Evolutionary conservation across 2,888 invertebrate species (phyloP), one percentile per base, ranked within the genome.

Genomic region (Dichetophora obliterata): DNA sequence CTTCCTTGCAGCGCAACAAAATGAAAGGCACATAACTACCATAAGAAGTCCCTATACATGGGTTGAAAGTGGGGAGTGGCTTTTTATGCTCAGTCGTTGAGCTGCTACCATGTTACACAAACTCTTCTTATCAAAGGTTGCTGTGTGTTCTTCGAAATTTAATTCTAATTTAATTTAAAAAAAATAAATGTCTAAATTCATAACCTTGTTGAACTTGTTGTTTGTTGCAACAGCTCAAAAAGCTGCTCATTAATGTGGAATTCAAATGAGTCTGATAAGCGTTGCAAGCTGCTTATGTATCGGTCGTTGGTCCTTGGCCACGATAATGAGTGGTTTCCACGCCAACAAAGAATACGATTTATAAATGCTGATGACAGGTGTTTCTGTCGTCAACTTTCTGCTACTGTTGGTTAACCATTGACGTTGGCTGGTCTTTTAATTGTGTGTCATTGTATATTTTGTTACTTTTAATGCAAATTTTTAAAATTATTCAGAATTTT

Each of bases 241-340:
- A 61, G 72, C 14, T 63, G 63, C 73, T 73, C 63, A 73, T 73
- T 73, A 73, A 52, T 73, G 63, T 48, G 48, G 63, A 65, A 73
- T 63, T 63, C 27, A 24, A 48, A 24, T 37, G 63, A 27, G 48
- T 34, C 65, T 50, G 73, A 73, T 63, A 65, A 73, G 73, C 73
- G 24, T 54, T 24, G 54, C 31, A 16, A 69, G 59, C 59, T 59
- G 37, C 59, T 72, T 61, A n/a, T 6, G 37, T n/a, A 24, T 54
- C 14, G 43, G 43, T 43, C 43, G 43, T 43, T 43, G 43, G 43
- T 43, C 43, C 14, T 43, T 43, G 43, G 11, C 14, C 43, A 43
- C 6, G 43, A 11, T 43, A 43, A 43, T 43, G 43, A 43, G 43
- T 43, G 43, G 43, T 43, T 43, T 11, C 43, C 14, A 43, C 11